phyloP scores from a whole-genome alignment of 92 coral and sea anemone species.

The Pocillopora grandis region DNA sequence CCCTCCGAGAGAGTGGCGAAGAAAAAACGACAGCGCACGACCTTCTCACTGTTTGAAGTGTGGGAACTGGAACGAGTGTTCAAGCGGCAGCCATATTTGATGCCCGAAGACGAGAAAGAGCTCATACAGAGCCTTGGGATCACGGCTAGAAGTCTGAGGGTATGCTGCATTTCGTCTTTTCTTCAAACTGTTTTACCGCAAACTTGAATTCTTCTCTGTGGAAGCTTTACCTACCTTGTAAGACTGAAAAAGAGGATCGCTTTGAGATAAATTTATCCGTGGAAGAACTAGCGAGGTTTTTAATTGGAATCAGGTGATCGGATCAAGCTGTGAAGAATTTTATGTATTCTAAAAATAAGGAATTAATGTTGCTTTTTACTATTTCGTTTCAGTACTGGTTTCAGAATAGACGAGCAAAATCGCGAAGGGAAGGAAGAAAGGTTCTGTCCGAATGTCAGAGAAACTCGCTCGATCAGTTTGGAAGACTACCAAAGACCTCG shows the following conservation, averaged over 20 bases:
- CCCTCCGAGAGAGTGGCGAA: constrained; percentile 1
- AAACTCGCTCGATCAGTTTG: background rate
- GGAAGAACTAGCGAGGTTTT: no score
- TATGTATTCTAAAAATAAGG: no score
- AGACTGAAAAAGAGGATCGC: no score
- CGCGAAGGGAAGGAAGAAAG: background rate
- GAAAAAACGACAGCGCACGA: constrained; percentile 32
- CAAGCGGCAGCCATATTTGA: constrained; percentile 15
- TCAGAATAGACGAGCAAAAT: constrained; percentile 27
- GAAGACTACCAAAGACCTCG: background rate
- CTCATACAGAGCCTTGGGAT: constrained; percentile 25
- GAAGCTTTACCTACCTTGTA: no score
- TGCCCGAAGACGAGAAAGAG: background rate
- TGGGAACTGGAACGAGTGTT: constrained; percentile 33
- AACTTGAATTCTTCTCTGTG: no score
- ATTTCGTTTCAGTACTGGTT: constrained; percentile 15
- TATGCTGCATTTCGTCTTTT: background rate
- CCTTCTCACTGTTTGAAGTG: constrained; percentile 32
- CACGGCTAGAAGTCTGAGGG: constrained; percentile 19
- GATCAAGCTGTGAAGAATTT: no score
- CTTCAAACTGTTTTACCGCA: no score
- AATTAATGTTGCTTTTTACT: no score
- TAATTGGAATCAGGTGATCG: no score
- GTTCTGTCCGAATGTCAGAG: background rate
- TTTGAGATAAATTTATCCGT: no score